phyloP scores from a whole-genome alignment of 2,113 vertebrate genomes.

The Pygoscelis antarcticus region DNA sequence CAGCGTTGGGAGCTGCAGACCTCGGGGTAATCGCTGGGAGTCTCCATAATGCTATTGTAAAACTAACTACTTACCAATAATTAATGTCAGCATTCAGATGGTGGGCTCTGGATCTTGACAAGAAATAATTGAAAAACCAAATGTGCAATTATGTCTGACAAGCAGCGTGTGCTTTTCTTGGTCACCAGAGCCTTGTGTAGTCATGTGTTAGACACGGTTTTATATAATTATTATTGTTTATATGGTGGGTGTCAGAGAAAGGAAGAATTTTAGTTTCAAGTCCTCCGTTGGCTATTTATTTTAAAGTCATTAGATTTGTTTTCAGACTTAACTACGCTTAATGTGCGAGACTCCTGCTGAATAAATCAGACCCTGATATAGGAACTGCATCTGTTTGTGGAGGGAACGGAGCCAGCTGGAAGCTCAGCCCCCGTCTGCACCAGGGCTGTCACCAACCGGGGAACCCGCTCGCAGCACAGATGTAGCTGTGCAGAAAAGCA shows the following conservation, averaged over 20 bases:
- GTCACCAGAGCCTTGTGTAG: slow-evolving; percentile 58
- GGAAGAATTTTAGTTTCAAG: slow-evolving; percentile 42
- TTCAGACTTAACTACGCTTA: slow-evolving; percentile 67
- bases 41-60: background rate
- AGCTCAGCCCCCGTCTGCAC: slow-evolving; percentile 8
- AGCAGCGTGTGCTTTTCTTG: slow-evolving; percentile 57
- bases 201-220: slow-evolving; percentile 48
- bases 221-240: slow-evolving; percentile 54
- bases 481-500: background rate
- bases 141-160: slow-evolving; percentile 63
- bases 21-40: background rate
- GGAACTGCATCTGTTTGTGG: slow-evolving; percentile 54
- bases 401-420: slow-evolving; percentile 54
- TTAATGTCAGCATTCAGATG: slow-evolving; percentile 46
- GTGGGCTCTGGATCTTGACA: slow-evolving; percentile 51
- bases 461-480: background rate
- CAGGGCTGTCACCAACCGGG: slow-evolving; percentile 16
- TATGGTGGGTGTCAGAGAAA: slow-evolving; percentile 53
- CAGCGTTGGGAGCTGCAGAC: background rate
- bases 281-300: slow-evolving; percentile 64
- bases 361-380: slow-evolving; percentile 54
- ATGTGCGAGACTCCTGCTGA: slow-evolving; percentile 59
- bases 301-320: slow-evolving; percentile 70
- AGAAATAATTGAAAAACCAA: slow-evolving; percentile 59
- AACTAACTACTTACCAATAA: slow-evolving; percentile 18